Base-by-base conservation (phyloP, 2,888 invertebrate genomes). In the Dendrolimus pini region DNA sequence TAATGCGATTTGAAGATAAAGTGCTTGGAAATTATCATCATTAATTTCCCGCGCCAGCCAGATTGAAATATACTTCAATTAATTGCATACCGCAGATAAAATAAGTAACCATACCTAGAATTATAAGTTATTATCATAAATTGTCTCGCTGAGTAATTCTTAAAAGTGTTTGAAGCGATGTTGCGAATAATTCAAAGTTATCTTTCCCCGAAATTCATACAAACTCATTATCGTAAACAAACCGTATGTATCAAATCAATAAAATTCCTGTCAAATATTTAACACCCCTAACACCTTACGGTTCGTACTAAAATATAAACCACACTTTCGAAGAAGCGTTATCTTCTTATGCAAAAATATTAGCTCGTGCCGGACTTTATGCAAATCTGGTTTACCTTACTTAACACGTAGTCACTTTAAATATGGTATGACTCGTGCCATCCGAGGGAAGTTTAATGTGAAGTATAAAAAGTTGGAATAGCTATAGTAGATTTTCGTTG, bases 331-430 rank as follows among this genome's bases (percentile, higher is more conserved):
- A 76, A 80, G 82, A 82, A 85, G 74, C 72, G 80, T 81, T 85
- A 85, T 87, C 85, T 83, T 78, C 80, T 83, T 88, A 88, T 88
- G 86, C 85, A 87, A 89, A 83, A 89, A 85, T 84, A 83, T 87
- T 81, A 81, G 85, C 89, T 85, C 88, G 90, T 85, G 89, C 82
- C 76, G 81, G 85, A 86, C 85, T 82, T 78, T 86, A 90, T 90
- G 90, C 82, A 85, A 90, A 89, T 88, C 71, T 62, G 59, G 67
- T 73, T 70, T 74, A 78, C 81, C 79, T 81, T 76, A 75, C 75
- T 77, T 78, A 80, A 74, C 83, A 76, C 80, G 79, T 83, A 74
- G 71, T 71, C 74, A 69, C 71, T 79, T 80, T 77, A 78, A 80
- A 78, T 78, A 75, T 70, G 74, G 70, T 78, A 78, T 80, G 77